Base-by-base conservation (phyloP, 1,140 invertebrate species). In the Cepaea nemoralis region DNA sequence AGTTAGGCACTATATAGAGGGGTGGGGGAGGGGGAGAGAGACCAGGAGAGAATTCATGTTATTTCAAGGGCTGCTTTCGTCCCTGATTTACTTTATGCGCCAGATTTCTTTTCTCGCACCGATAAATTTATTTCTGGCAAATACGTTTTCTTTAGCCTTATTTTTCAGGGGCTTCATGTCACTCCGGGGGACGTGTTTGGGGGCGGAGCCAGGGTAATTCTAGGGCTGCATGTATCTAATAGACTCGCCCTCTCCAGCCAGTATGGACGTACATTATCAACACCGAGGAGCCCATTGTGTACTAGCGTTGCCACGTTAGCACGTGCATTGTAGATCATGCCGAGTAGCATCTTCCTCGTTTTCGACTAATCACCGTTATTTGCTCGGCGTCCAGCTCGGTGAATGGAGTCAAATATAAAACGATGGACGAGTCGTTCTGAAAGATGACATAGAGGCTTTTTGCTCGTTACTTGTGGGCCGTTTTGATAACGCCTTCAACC, bases 181-280 rank as follows among this genome's bases (percentile, higher is more conserved):
- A 31, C 59, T 31, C 27, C 27, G 22, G 59, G 27, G 33, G 59
- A 63, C 59, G 59, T 63, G 59, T 63, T 63, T 14, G 27, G 59
- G 59, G 59, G 59, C n/a, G 59, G 59, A 63, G 59, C 59, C 27
- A 31, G 2, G 33, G 22, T 27, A 27, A 63, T 31, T 63, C 16
- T 8, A 6, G 27, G 59, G 59, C 50, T 55, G 50, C n/a, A 63
- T 63, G n/a, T 63, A 63, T 63, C 59, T 63, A n/a, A 63, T 63
- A 27, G 59, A 31, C 59, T 31, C 59, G 59, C 59, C 59, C 59
- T 31, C 59, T 31, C 59, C n/a, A 63, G 27, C 27, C 16, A 12
- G 2, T 5, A 31, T 2, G 27, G 59, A 31, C n/a, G 59, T 63
- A 63, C 59, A 63, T 63, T 31, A 27, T 27, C 6, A 6, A 63